Evolutionary conservation across 2,113 vertebrate genomes (phyloP), one percentile per base, ranked within the genome.

Genomic region (Colius striatus): DNA sequence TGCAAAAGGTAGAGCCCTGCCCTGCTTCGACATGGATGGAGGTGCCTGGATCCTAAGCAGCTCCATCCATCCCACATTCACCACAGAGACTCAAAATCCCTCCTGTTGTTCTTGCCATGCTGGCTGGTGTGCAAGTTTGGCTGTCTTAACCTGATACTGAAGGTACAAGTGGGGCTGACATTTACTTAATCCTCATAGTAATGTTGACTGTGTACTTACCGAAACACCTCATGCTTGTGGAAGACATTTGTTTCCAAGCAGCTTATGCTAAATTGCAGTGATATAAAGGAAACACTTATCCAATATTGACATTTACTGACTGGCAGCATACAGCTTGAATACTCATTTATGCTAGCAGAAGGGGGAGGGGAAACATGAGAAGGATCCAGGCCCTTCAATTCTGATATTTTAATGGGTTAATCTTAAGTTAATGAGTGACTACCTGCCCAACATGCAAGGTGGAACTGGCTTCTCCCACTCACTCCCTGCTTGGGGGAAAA

Each of bases 211-310:
- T 96, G 94, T 97, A 93, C 96, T 97, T 97, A 96, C 34, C 27
- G 95, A 98, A 97, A 97, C 95, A 95, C 75, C 95, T 94, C 95
- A 95, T 97, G 97, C 97, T 97, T 96, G 95, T 25, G 50, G 95
- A 97, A 97, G 97, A 96, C 97, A 97, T 96, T 97, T 97, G 97
- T 98, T 98, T 98, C 97, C 97, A 97, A 98, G 96, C 97, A 97
- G 97, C 96, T 96, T 97, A 97, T 97, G 97, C 96, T 97, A 97
- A 98, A 98, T 95, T 97, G 96, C 96, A 94, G 65, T 53, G 96
- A 97, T 97, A 98, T 96, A 97, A 98, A 98, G 96, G 97, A 97
- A 98, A 98, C 97, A 97, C 96, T 98, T 97, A 97, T 71, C 94
- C 94, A 97, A 97, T 98, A 97, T 98, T 98, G 98, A 97, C 97